These are phyloP conservation scores for Sisyra terminalis DNA, from an alignment of 2,888 invertebrate species.

Conservation along the genomic window DNA sequence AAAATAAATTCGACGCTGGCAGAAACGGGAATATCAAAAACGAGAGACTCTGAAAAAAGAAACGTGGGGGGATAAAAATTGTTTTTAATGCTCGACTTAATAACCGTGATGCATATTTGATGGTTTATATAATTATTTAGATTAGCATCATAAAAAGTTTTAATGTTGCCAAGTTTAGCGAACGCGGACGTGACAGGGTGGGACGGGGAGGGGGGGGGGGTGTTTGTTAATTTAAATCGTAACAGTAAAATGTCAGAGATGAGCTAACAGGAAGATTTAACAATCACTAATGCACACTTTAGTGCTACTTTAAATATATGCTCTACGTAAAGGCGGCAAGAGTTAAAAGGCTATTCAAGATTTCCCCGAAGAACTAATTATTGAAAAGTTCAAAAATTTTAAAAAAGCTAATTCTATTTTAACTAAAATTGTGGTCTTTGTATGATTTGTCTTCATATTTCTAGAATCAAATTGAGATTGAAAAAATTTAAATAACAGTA, in stretches of 20 bases:
- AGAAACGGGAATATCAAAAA: conserved; percentile 82
- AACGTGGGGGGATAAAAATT: background rate
- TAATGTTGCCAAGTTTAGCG: background rate
- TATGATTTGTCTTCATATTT: too few relatives aligned
- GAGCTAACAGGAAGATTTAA: too few relatives aligned
- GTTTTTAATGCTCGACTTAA: background rate
- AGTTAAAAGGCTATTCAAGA: too few relatives aligned
- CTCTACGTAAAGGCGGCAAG: too few relatives aligned
- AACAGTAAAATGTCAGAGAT: too few relatives aligned
- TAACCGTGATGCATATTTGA: background rate
- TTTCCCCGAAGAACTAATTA: too few relatives aligned
- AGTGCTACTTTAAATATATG: background rate
- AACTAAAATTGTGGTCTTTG: too few relatives aligned
- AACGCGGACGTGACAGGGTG: background rate
- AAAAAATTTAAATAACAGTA: too few relatives aligned
- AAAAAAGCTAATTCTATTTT: too few relatives aligned
- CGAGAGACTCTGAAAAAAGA: conserved; percentile 56
- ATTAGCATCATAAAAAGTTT: background rate
- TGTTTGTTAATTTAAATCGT: background rate
- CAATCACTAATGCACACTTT: too few relatives aligned
- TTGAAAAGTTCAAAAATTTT: too few relatives aligned
- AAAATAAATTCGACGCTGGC: conserved; percentile 93
- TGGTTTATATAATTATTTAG: background rate
- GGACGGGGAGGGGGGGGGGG: background rate
- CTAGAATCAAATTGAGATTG: too few relatives aligned